phyloP scores from a whole-genome alignment of 1,140 invertebrate species.

The Nylanderia fulva region DNA sequence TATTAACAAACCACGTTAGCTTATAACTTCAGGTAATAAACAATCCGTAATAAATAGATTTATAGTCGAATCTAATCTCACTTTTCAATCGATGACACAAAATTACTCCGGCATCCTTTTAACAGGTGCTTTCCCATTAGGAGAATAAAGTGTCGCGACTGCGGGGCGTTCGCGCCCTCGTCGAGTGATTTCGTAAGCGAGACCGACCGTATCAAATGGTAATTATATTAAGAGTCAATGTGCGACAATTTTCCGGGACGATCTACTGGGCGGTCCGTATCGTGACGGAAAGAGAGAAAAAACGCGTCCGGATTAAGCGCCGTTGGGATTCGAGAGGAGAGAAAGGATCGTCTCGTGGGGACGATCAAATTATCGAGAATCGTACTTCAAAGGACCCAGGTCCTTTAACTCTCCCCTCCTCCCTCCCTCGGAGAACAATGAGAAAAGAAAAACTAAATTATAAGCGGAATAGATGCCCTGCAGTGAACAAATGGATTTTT shows the following conservation, averaged over 20 bases:
- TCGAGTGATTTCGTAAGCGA: not conserved
- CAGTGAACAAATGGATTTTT: not conserved
- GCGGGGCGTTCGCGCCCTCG: not conserved
- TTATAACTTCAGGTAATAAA: too few relatives aligned
- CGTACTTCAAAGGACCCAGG: constrained; percentile 43
- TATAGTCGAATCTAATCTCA: too few relatives aligned
- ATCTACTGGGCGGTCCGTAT: not conserved
- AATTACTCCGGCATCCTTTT: too few relatives aligned
- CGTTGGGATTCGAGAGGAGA: not conserved
- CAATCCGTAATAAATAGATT: too few relatives aligned
- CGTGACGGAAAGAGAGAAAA: not conserved
- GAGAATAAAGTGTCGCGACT: not conserved
- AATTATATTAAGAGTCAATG: constrained; percentile 43
- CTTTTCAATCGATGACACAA: too few relatives aligned
- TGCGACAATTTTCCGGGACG: not conserved
- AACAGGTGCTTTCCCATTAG: constrained; percentile 19
- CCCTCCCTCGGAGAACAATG: too few relatives aligned
- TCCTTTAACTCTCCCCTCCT: not conserved
- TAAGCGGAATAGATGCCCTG: too few relatives aligned
- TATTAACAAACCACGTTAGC: too few relatives aligned
- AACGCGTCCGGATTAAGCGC: not conserved
- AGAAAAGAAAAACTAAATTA: too few relatives aligned
- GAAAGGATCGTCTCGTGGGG: constrained; percentile 38
- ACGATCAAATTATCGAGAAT: constrained; percentile 55
- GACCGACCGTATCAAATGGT: constrained; percentile 11